phyloP scores from a whole-genome alignment of 2,888 invertebrate species.

The Scaptomyza reducta region DNA sequence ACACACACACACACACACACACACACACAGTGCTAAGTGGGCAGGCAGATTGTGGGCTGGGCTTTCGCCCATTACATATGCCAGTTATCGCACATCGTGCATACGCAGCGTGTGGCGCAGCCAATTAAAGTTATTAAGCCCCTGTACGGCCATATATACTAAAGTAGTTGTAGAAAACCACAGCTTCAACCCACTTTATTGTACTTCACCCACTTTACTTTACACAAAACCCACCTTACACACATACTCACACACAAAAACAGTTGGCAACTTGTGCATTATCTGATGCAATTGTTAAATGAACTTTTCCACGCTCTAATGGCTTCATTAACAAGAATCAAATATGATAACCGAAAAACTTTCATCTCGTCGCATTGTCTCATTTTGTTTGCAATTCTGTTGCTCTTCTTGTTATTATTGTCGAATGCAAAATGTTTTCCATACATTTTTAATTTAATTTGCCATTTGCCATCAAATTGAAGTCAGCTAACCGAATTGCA shows the following conservation, averaged over 20 bases:
- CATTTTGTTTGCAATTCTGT: not conserved
- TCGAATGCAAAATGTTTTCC: constrained; percentile 43
- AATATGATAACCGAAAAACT: constrained; percentile 34
- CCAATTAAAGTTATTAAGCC: constrained; percentile 77
- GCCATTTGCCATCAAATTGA: constrained; percentile 20
- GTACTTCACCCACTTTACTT: not conserved
- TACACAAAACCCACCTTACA: not conserved
- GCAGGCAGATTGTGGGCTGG: constrained; percentile 17
- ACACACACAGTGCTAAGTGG: constrained; percentile 10
- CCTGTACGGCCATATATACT: constrained; percentile 23
- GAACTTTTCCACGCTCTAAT: constrained; percentile 75
- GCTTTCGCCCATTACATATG: constrained; percentile 53
- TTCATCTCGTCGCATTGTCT: constrained; percentile 34
- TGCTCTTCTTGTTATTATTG: not conserved
- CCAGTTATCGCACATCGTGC: constrained; percentile 69
- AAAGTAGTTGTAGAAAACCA: not conserved
- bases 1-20: not conserved
- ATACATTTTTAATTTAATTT: constrained; percentile 46
- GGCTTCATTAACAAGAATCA: constrained; percentile 69
- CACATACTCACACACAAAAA: not conserved
- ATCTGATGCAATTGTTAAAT: constrained; percentile 75
- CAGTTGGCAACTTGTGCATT: constrained; percentile 57
- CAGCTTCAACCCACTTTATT: not conserved
- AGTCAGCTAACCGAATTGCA: constrained; percentile 32
- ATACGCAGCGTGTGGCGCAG: constrained; percentile 74